Percentiles rank a stretch among this genome's conserved stretches.
These are phyloP conservation scores for Daubentonia madagascariensis DNA, from an alignment of 2,113 vertebrate species.

Conservation along the genomic window DNA sequence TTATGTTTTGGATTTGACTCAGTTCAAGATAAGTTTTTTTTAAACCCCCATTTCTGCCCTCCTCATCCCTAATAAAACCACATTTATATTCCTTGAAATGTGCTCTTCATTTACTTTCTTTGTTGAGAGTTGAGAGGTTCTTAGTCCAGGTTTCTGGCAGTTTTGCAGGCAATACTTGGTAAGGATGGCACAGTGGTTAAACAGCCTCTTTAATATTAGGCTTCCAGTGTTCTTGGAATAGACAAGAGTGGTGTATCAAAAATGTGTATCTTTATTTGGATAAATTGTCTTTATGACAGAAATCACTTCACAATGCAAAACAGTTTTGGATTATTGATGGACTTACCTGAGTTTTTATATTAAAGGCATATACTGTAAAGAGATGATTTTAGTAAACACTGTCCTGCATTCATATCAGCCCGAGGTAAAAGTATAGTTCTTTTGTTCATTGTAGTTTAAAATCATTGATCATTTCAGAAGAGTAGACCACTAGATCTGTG, in stretches of 20 bases:
- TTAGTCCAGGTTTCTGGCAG: not conserved
- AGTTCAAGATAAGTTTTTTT: not conserved
- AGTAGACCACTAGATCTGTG: not conserved
- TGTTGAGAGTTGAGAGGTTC: not conserved
- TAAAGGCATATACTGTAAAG: not conserved
- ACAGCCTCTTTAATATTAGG: not conserved
- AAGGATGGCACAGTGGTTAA: not conserved
- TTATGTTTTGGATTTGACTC: not conserved
- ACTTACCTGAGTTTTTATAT: not conserved
- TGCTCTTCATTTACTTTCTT: not conserved
- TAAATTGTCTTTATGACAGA: not conserved
- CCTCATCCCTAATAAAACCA: not conserved
- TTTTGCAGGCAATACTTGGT: not conserved
- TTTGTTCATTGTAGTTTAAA: constrained; percentile 14
- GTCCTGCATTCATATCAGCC: not conserved
- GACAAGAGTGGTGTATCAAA: not conserved
- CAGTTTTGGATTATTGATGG: not conserved
- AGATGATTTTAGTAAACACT: not conserved
- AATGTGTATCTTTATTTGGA: not conserved
- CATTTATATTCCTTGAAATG: not conserved
- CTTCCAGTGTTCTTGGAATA: not conserved
- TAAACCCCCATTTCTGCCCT: not conserved
- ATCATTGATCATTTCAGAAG: not conserved
- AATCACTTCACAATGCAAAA: not conserved
- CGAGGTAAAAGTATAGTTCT: not conserved